Percentiles rank a stretch among this genome's conserved stretches.
These are phyloP conservation scores for Dromococcyx pavoninus DNA, from an alignment of 2,797 vertebrate species.

Conservation along the genomic window DNA sequence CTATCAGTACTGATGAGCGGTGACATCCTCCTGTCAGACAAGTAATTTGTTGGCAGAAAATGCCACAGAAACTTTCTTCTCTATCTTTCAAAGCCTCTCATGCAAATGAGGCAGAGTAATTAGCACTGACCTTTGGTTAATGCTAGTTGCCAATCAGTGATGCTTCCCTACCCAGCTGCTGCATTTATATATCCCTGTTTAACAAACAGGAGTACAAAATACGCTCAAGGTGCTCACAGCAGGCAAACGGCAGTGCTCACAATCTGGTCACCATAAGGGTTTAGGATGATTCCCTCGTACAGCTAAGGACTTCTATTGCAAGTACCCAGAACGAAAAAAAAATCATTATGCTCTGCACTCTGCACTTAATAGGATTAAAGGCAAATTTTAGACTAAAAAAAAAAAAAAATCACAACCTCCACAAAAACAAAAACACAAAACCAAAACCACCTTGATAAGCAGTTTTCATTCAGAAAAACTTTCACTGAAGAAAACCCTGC, in stretches of 20 bases:
- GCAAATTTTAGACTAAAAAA: not conserved
- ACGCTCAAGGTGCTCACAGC: fast-evolving
- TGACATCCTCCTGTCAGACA: constrained; percentile 59
- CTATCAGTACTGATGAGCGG: constrained; percentile 43
- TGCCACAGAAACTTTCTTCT: constrained; percentile 56
- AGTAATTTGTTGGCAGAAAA: constrained; percentile 70
- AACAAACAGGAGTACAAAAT: not conserved
- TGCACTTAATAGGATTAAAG: not conserved
- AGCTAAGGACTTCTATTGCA: not conserved
- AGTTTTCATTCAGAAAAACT: not conserved
- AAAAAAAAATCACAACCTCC: fast-evolving
- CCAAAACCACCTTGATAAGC: fast-evolving
- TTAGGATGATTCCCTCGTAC: not conserved
- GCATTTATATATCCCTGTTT: not conserved
- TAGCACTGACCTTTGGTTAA: constrained; percentile 69
- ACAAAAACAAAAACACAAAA: too few relatives aligned
- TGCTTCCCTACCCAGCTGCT: not conserved
- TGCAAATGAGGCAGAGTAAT: constrained; percentile 68
- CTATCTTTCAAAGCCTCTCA: constrained; percentile 63
- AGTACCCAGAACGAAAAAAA: not conserved
- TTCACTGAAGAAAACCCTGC: fast-evolving
- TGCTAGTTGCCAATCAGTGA: constrained; percentile 44
- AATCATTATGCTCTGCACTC: not conserved
- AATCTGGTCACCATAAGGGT: not conserved
- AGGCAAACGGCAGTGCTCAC: not conserved